Base-by-base conservation (phyloP, 2,797 vertebrate species). In the Phrynocephalus guinanensis region DNA sequence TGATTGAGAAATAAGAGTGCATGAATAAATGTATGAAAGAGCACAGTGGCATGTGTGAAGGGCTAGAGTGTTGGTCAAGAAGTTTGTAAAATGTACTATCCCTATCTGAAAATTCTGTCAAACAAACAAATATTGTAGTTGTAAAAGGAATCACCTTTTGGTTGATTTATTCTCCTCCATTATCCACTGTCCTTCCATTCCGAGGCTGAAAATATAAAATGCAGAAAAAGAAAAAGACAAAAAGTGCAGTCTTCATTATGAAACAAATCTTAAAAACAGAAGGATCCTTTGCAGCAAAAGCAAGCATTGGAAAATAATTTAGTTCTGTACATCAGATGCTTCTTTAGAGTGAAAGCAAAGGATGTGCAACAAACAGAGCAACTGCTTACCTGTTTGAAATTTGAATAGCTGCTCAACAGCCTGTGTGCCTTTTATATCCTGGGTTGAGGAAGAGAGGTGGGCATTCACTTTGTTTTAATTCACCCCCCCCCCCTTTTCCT, bases 171-270 rank as follows among this genome's bases (percentile, higher is more conserved):
- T 90, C 91, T 86, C 92, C 92, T 81, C 75, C 87, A 81, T 77
- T 80, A 88, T 96, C 89, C 1, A 90, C 48, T 70, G 94, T 95
- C 94, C 97, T 96, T 95, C 97, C 97, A 48, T 97, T 97, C 88
- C 96, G 96, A 92, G 97, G 96, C 97, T 97, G 95, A 88, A 93
- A 92, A 86, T 28, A 89, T 2, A 92, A 87, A 50, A 90, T 85
- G 92, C 67, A 88, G 26, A 87, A 18, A 33, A 81, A 38, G 1
- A 26, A 82, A 18, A 0, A 56, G 22, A 90, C 78, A 91, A 78
- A 28, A 80, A 44, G 38, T 44, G 38, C 38, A 44, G 38, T 44
- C 38, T 13, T 52, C 22, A 0, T 85, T 24, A 8, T 20, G 24
- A 79, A 60, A 82, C 73, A 68, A 48, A 85, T 13, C n/a, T 9